phyloP scores from a whole-genome alignment of 1,140 invertebrate genomes.

The Triops longicaudatus region DNA sequence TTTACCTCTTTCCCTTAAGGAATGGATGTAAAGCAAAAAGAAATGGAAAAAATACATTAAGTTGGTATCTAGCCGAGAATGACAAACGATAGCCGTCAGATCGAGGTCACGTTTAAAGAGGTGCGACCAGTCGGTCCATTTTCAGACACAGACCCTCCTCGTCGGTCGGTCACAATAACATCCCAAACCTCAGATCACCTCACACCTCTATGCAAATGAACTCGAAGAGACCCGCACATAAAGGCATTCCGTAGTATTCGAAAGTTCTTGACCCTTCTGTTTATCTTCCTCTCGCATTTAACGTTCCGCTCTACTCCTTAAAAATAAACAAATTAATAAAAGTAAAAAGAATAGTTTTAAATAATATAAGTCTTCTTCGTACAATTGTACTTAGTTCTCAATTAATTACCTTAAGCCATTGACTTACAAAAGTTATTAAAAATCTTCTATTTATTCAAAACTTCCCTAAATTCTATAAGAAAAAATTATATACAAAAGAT shows the following conservation, averaged over 20 bases:
- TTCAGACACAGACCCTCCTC: background rate
- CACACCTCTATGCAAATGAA: slow-evolving; percentile 5
- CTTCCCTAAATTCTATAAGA: too few species aligned
- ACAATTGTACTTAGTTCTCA: too few species aligned
- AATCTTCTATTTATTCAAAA: too few species aligned
- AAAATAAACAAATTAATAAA: too few species aligned
- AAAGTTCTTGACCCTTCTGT: background rate
- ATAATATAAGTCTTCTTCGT: too few species aligned
- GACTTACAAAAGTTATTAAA: too few species aligned
- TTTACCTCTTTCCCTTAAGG: background rate
- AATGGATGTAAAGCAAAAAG: too few species aligned
- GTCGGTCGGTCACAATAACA: background rate
- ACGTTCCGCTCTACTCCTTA: background rate
- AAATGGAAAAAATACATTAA: background rate
- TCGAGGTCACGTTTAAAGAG: background rate
- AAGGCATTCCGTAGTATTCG: background rate
- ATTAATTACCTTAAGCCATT: too few species aligned
- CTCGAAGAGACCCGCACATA: background rate
- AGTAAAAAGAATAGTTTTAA: too few species aligned
- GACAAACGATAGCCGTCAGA: background rate
- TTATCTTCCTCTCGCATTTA: background rate
- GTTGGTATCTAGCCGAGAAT: background rate
- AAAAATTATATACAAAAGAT: too few species aligned
- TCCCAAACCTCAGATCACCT: background rate
- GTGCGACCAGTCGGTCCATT: background rate